Conservation (phyloP, 2,888 invertebrate genomes). For the Geophilus truncorum region DNA sequence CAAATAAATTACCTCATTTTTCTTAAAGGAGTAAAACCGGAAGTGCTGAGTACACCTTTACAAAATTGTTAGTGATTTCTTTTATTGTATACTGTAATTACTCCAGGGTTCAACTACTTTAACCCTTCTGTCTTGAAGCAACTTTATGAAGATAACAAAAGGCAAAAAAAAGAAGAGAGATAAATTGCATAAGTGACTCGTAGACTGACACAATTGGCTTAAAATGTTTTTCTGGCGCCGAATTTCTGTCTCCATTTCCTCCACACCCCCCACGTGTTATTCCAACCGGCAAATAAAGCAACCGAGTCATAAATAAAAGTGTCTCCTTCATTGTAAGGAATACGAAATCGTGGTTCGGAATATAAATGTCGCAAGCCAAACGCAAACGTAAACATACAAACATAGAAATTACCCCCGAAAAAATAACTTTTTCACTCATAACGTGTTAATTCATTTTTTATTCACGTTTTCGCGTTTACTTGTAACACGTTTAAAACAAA, state of each 20-base stretch:
- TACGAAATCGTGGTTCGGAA: neutral
- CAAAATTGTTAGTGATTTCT: no score
- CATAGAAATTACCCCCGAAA: neutral
- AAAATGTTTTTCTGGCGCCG: slow-evolving; percentile 20
- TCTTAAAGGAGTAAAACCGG: no score
- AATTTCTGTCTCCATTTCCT: slow-evolving; percentile 24
- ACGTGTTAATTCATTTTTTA: neutral
- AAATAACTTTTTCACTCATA: neutral
- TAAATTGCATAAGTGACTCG: neutral
- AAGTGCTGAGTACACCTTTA: no score
- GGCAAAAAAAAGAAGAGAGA: neutral
- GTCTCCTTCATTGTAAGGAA: neutral
- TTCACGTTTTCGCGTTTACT: neutral
- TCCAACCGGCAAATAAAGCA: slow-evolving; percentile 22
- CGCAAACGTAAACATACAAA: neutral
- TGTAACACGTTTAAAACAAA: neutral
- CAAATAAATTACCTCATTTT: neutral
- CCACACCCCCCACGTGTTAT: slow-evolving; percentile 11
- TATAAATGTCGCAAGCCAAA: neutral
- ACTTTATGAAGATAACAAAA: neutral
- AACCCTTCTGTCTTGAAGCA: neutral
- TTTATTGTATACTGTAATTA: no score
- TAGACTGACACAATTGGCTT: neutral
- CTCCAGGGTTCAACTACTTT: neutral
- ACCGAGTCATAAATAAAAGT: slow-evolving; percentile 18